phyloP scores from a whole-genome alignment of 1,140 invertebrate species.

The Bombus sylvicola region DNA sequence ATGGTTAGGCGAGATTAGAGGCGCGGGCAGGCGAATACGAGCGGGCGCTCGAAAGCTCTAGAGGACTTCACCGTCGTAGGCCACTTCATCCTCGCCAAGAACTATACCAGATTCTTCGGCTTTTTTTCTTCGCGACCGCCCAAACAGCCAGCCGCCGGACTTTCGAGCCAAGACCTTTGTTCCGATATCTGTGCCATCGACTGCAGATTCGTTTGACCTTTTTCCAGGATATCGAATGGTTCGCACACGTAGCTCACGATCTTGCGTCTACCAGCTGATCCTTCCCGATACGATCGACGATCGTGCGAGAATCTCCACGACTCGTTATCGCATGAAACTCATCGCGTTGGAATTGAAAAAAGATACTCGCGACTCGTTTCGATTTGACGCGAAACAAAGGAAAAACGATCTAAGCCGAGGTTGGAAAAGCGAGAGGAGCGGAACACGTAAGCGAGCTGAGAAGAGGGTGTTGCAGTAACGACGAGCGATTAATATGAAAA shows the following conservation, averaged over 20 bases:
- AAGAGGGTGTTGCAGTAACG: not conserved
- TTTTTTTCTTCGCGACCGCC: constrained; percentile 65
- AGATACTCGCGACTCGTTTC: too few species aligned
- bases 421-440: too few species aligned
- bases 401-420: too few species aligned
- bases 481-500: constrained; percentile 11
- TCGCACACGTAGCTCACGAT: too few species aligned
- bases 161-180: constrained; percentile 68
- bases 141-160: constrained; percentile 64
- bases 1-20: constrained; percentile 52
- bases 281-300: not conserved
- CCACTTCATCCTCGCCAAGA: constrained; percentile 77
- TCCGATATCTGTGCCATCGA: constrained; percentile 59
- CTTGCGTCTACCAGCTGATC: too few species aligned
- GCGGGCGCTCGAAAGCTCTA: constrained; percentile 72
- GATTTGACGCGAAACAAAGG: too few species aligned
- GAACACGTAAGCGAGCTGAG: not conserved
- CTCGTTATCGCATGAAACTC: too few species aligned
- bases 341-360: too few species aligned
- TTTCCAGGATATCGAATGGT: not conserved
- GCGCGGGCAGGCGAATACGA: constrained; percentile 21
- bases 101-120: constrained; percentile 73
- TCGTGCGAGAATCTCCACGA: not conserved
- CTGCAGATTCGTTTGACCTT: constrained; percentile 11
- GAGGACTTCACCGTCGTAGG: constrained; percentile 70